Evolutionary conservation across 2,797 vertebrate species (phyloP), one percentile per base, ranked within the genome.

Genomic region (Cyclopterus lumpus): DNA sequence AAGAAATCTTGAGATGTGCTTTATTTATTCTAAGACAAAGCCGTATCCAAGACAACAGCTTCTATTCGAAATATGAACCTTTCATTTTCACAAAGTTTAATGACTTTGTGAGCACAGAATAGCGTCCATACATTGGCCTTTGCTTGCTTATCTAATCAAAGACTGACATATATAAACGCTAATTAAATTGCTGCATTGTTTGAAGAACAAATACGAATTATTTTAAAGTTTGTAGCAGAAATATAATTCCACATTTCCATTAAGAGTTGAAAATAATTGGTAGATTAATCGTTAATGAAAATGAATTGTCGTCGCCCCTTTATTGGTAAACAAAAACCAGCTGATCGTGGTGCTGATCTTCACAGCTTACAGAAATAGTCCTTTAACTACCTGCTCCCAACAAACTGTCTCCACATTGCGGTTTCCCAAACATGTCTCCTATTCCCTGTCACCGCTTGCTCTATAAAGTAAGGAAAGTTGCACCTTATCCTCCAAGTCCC

Each of bases 401-500:
- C 62, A 49, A 48, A 49, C 53, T 16, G 64, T 55, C 66, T 55
- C 18, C 20, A 53, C 14, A 8, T 16, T 58, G 32, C 26, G 53
- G 24, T 49, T 28, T 60, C 11, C 22, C 36, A 32, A n/a, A 49
- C 42, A 53, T 57, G 42, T 57, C n/a, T 11, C 10, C 18, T 36
- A 10, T 62, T 77, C 32, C 26, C 26, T 80, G 61, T 71, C 68
- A 75, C 70, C 71, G 79, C 74, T 82, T 63, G 8, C 48, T 64
- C 75, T 36, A 82, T 77, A 81, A 73, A 82, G 22, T 51, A 40
- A 68, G 64, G 15, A 64, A 77, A 73, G 67, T 18, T 40, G 30
- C 68, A 65, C 12, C 61, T 59, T 80, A 84, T 64, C 16, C 61
- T 68, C 38, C 34, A 58, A 64, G 71, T 73, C 74, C 79, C 49